These are phyloP conservation scores for Ptychoptera albimana DNA, from an alignment of 2,888 invertebrate genomes.

Conservation along the genomic window DNA sequence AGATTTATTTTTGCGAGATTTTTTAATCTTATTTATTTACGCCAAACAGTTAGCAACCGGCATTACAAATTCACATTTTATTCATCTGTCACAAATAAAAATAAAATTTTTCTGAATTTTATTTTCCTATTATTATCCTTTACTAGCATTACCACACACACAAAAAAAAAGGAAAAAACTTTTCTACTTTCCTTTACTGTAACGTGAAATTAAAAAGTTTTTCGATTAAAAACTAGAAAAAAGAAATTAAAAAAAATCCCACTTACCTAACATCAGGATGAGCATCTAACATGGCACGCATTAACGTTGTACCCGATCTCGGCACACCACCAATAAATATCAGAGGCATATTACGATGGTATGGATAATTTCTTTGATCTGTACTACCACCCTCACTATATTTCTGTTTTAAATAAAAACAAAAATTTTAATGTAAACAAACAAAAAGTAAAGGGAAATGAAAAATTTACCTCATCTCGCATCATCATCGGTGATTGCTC, in stretches of 20 bases:
- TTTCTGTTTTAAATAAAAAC: conserved; percentile 22
- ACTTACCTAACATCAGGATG: conserved; percentile 81
- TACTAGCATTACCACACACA: too few species aligned
- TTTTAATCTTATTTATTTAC: too few species aligned
- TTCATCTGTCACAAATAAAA: too few species aligned
- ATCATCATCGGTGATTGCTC: conserved; percentile 24
- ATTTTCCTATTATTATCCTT: too few species aligned
- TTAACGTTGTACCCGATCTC: conserved; percentile 90
- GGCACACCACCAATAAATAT: conserved; percentile 98
- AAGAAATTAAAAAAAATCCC: not conserved
- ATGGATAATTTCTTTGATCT: conserved; percentile 50
- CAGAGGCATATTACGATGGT: conserved; percentile 79
- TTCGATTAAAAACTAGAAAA: too few species aligned
- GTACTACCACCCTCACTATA: conserved; percentile 43
- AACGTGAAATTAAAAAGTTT: too few species aligned
- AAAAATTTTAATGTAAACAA: not conserved
- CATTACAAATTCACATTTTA: too few species aligned
- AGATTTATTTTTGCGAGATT: too few species aligned
- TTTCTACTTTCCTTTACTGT: too few species aligned
- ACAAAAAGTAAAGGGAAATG: not conserved
- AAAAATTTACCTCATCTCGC: conserved; percentile 23
- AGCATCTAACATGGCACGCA: conserved; percentile 96
- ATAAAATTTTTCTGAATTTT: too few species aligned
- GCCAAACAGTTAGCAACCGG: too few species aligned
- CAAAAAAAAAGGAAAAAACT: too few species aligned